Evolutionary conservation across 2,888 invertebrate genomes (phyloP).

Genomic region (Zonitis immaculata): DNA sequence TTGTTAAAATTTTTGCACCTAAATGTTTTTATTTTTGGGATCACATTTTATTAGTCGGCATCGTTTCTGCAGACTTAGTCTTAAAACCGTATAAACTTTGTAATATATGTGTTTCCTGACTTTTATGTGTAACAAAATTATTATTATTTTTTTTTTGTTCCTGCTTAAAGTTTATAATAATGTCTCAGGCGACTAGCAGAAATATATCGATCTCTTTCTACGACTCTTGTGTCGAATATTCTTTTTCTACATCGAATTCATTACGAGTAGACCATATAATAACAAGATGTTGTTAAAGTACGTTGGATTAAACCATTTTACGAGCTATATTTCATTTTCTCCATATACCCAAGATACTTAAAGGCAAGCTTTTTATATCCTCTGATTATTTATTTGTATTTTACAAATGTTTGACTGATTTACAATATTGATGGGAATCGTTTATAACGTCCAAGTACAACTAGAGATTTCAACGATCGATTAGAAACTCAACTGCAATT

Average conservation of each 20-base stretch:
- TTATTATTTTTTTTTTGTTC: no score
- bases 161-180: not conserved
- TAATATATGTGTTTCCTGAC: constrained; percentile 48
- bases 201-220: not conserved
- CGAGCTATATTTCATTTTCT: not conserved
- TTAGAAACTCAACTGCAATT: not conserved
- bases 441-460: not conserved
- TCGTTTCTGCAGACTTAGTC: constrained; percentile 45
- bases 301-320: not conserved
- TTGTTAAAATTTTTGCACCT: constrained; percentile 47
- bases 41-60: constrained; percentile 44
- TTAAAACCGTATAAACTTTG: constrained; percentile 47
- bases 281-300: not conserved
- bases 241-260: not conserved
- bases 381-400: not conserved
- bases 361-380: not conserved
- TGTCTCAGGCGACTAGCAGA: not conserved
- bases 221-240: not conserved
- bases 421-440: not conserved
- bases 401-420: not conserved
- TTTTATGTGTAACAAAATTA: constrained; percentile 37
- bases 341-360: not conserved
- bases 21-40: constrained; percentile 42
- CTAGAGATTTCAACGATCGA: not conserved
- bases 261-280: not conserved